A percentile compares a stretch with the other conserved stretches of the same genome.
These are phyloP conservation scores for Acanthosepion esculentum DNA, from an alignment of 2,888 invertebrate genomes.

Conservation along the genomic window DNA sequence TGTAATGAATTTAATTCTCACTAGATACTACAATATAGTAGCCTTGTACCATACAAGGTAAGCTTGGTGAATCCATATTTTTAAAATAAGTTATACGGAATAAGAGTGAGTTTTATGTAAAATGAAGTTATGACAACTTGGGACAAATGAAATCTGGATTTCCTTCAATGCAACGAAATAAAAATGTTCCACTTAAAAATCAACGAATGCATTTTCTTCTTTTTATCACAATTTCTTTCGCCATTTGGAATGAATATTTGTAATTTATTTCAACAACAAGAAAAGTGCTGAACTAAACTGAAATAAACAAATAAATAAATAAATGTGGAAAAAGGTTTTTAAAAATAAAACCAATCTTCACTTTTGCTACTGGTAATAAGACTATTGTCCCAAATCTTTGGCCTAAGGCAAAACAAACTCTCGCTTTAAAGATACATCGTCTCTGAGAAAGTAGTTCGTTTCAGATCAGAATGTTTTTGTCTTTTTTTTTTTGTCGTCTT, in stretches of 20 bases:
- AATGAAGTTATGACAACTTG: background rate
- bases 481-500: background rate
- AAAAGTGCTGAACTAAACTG: background rate
- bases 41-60: too few species aligned
- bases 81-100: too few species aligned
- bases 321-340: background rate
- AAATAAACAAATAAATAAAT: background rate
- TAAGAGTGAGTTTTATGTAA: background rate
- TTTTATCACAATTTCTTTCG: background rate
- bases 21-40: too few species aligned
- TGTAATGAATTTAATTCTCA: too few species aligned
- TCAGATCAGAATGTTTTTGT: background rate
- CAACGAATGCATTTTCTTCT: background rate
- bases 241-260: background rate
- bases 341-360: background rate
- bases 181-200: background rate
- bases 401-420: background rate
- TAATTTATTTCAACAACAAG: background rate
- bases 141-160: background rate
- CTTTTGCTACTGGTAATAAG: background rate
- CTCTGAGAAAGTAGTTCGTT: background rate
- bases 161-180: background rate
- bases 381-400: background rate
- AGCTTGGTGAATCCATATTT: too few species aligned
- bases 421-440: background rate